Base-by-base conservation (phyloP, 2,888 invertebrate species). In the Aricia artaxerxes region DNA sequence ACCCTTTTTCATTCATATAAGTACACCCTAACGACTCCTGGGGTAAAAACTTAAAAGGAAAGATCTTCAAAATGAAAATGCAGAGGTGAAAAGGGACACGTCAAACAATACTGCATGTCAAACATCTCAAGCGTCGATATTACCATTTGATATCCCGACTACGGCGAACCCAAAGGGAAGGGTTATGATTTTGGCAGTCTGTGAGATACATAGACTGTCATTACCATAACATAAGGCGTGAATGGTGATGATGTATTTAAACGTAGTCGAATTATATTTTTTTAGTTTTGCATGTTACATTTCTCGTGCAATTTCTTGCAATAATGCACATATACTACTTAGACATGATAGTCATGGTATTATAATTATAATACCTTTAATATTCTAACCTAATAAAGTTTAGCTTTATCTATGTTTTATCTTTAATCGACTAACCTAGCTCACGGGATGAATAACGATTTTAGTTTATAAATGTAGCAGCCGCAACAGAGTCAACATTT, bases 21-120 rank as follows among this genome's bases (percentile, higher is more conserved):
- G 49, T 57, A 69, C 76, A 76, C 49, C 16, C 31, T 76, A 11
- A 49, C 76, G 57, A 57, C 31, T 57, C 53, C 35, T 38, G 35
- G 69, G 69, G 35, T 38, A 69, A 69, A 69, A 69, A 69, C 57
- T 76, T 76, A 53, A 53, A 76, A 53, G 53, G 49, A 53, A 53
- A 76, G 31, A 76, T 76, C 53, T 57, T 76, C 57, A 76, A 76
- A 49, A 75, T 75, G 75, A 44, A 75, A 75, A 44, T 44, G 75
- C 44, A 49, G 44, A 49, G 24, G 44, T 73, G 40, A 31, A 44
- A 69, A 38, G 69, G 69, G 35, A 69, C 35, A 61, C 61, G 24
- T 61, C 61, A 61, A 24, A 69, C 35, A 69, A 69, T 35, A 5
- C 69, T 35, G 69, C 35, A 69, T 38, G 69, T 69, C 69, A 38